phyloP scores from a whole-genome alignment of 1,140 invertebrate species.

The Melanaphis sacchari region DNA sequence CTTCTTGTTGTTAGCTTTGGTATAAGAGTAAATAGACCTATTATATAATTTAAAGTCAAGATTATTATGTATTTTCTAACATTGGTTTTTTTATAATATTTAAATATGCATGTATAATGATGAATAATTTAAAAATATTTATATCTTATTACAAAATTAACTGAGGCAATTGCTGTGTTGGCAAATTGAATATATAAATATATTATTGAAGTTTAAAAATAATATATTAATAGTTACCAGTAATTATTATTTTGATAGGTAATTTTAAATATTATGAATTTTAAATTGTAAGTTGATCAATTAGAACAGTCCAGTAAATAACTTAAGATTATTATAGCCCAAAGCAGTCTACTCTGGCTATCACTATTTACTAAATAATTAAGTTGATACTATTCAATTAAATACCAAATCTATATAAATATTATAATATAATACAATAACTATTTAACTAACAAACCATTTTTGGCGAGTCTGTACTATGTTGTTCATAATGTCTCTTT shows the following conservation, averaged over 20 bases:
- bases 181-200: background rate
- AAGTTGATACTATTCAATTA: background rate
- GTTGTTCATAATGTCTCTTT: conserved; percentile 36
- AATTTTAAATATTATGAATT: background rate
- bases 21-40: too few relatives aligned
- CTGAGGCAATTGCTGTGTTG: background rate
- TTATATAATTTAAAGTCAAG: too few relatives aligned
- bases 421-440: background rate
- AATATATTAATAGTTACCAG: background rate
- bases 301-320: background rate
- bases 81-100: background rate
- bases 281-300: background rate
- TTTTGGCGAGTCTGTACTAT: conserved; percentile 17
- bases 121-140: background rate
- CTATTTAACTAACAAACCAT: conserved; percentile 27
- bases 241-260: background rate
- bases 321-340: background rate
- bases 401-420: background rate
- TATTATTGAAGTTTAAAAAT: background rate
- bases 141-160: background rate
- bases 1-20: too few relatives aligned
- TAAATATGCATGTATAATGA: background rate
- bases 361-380: background rate
- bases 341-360: background rate
- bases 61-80: background rate